Evolutionary conservation across 2,113 vertebrate genomes (phyloP).

Genomic region (Lepidothrix coronata): DNA sequence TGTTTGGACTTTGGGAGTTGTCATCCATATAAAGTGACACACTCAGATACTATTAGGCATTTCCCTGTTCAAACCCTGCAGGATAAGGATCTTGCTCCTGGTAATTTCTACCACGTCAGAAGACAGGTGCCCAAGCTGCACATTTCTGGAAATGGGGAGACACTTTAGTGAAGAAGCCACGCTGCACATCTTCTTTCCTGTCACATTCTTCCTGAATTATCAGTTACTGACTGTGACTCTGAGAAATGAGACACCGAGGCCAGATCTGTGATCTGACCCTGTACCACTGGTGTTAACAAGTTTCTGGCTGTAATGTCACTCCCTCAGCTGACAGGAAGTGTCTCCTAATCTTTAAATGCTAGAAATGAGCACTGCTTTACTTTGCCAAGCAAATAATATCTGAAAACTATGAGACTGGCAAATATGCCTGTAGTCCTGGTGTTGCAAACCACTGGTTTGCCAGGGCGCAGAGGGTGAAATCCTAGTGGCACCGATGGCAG

Average conservation of each 20-base stretch:
- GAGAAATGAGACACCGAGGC: neutral
- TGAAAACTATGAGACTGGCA: neutral
- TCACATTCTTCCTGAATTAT: neutral
- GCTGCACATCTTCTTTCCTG: neutral
- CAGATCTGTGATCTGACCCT: neutral
- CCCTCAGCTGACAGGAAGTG: neutral
- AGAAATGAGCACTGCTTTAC: neutral
- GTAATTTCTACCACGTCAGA: neutral
- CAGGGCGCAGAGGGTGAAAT: neutral
- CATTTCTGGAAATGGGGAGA: neutral
- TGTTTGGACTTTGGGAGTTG: neutral
- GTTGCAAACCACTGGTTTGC: neutral
- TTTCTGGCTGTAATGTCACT: neutral
- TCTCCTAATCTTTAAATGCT: neutral
- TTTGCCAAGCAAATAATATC: neutral
- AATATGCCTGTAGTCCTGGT: neutral
- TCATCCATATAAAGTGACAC: neutral
- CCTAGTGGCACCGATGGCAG: neutral
- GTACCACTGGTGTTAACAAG: neutral
- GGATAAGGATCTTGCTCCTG: neutral
- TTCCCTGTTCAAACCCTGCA: neutral
- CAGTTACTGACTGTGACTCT: neutral
- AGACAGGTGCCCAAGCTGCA: neutral
- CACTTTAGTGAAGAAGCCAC: neutral
- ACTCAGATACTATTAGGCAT: rapidly evolving